Evolutionary conservation across 1,140 invertebrate species (phyloP), one percentile per base, ranked within the genome.

Genomic region (Pygmarrhopalites habei): DNA sequence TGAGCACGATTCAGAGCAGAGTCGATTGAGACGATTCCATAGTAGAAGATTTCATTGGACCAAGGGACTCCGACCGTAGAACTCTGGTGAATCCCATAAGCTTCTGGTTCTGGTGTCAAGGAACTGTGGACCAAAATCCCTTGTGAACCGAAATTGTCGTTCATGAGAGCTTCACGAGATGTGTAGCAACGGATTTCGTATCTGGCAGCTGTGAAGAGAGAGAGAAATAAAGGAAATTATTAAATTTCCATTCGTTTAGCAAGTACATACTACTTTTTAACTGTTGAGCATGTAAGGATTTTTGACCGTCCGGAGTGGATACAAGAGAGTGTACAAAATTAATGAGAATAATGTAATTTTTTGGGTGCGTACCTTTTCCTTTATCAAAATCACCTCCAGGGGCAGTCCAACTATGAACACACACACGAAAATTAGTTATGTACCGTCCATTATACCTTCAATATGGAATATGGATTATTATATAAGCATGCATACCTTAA

Each of bases 341-440:
- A 52, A 52, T 52, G 49, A 52, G 28, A 63, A n/a, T n/a, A 32
- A 41, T 35, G 21, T 52, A 23, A 26, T 52, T 14, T 19, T 52
- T 14, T 52, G 46, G 46, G 21, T 65, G 35, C 56, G 44, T 70
- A 72, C 71, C 73, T 73, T 66, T 70, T 64, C 74, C 74, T 52
- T 66, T 68, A 62, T 75, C 72, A 52, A 71, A 75, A 64, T 75
- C 67, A 26, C 71, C 69, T 30, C 74, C 74, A 17, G 74, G 74
- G 14, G 74, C 71, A 19, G 72, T 75, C 74, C 74, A 75, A 41
- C 66, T 67, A n/a, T n/a, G n/a, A n/a, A n/a, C n/a, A n/a, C n/a
- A n/a, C n/a, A n/a, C n/a, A n/a, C n/a, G n/a, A n/a, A n/a, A n/a
- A n/a, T n/a, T n/a, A n/a, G n/a, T n/a, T n/a, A n/a, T n/a, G n/a